Evolutionary conservation across 2,888 invertebrate genomes (phyloP), one percentile per base, ranked within the genome.

Genomic region (Lypha dubia): DNA sequence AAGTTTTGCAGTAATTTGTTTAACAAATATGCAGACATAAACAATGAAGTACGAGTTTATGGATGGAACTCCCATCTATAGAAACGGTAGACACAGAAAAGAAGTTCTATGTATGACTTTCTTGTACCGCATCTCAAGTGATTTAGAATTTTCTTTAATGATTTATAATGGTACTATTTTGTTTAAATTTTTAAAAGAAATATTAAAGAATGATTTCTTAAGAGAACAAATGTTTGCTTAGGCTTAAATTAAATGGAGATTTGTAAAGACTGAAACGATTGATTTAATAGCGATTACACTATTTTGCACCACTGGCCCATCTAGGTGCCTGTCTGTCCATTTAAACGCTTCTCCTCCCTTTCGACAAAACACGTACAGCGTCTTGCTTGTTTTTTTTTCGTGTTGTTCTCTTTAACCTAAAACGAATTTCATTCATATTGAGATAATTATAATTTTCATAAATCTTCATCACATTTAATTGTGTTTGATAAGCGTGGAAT

Each of bases 381-480:
- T 4, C 5, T 28, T 20, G 20, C 0, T 67, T 46, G 3, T 56
- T 15, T 0, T 70, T 46, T 68, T 41, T 60, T 20, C 17, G 46
- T 20, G 49, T 77, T 68, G 63, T 79, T 71, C 49, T 65, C 65
- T 80, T 80, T 68, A 65, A 68, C 58, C 58, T 65, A 53, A 71
- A 81, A 84, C 70, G 68, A 77, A 81, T 70, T 73, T 73, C 53
- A 81, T 82, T 75, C 84, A 80, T 77, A n/a, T 81, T 83, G 74
- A 81, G 79, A 81, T 83, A 84, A 86, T 86, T 86, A 85, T 86
- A 79, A 79, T 83, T 86, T 84, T 84, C 85, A 86, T 86, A 86
- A 86, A 86, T 86, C 86, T 86, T 85, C 77, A 82, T 86, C 84
- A 79, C 75, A 82, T 86, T 85, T 84, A 86, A 85, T 86, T 86